A percentile compares a stretch with the other conserved stretches of the same genome.
Conservation (phyloP, 2,888 invertebrate species). For the Latrodectus elegans region DNA sequence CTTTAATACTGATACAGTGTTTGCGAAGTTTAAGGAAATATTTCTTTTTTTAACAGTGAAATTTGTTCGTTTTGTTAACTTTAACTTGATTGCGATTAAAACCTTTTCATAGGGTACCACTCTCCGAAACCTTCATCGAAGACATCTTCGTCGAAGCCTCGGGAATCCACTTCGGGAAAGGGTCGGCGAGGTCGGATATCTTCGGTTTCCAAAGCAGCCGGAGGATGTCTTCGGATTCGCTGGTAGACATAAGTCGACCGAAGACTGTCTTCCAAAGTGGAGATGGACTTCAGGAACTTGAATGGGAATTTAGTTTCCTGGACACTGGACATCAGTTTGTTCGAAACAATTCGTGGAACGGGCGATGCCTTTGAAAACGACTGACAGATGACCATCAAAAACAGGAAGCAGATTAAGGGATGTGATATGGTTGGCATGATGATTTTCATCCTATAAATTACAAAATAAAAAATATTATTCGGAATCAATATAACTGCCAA, state of each 20-base stretch:
- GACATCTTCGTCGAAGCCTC: conserved; percentile 72
- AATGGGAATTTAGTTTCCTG: neutral
- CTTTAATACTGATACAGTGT: too few relatives aligned
- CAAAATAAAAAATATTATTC: too few relatives aligned
- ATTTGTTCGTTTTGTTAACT: neutral
- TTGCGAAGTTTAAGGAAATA: too few relatives aligned
- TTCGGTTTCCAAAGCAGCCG: neutral
- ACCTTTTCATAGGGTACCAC: conserved; percentile 71
- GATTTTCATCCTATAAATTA: too few relatives aligned
- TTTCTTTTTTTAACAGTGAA: too few relatives aligned
- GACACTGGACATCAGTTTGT: neutral
- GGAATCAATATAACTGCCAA: too few relatives aligned
- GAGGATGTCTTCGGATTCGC: conserved; percentile 18
- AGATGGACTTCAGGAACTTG: neutral
- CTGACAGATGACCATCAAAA: too few relatives aligned
- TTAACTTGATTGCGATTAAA: conserved; percentile 11
- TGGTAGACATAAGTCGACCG: neutral
- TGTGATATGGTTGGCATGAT: too few relatives aligned
- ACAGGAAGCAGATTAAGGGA: too few relatives aligned
- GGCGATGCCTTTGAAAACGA: too few relatives aligned
- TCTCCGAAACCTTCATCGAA: conserved; percentile 72
- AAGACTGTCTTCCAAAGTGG: neutral
- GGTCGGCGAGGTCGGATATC: conserved; percentile 44
- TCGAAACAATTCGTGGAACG: too few relatives aligned
- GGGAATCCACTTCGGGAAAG: conserved; percentile 71